Percentiles rank a stretch among this genome's conserved stretches.
These are phyloP conservation scores for Chamaea fasciata DNA, from an alignment of 2,113 vertebrate genomes.

Conservation along the genomic window DNA sequence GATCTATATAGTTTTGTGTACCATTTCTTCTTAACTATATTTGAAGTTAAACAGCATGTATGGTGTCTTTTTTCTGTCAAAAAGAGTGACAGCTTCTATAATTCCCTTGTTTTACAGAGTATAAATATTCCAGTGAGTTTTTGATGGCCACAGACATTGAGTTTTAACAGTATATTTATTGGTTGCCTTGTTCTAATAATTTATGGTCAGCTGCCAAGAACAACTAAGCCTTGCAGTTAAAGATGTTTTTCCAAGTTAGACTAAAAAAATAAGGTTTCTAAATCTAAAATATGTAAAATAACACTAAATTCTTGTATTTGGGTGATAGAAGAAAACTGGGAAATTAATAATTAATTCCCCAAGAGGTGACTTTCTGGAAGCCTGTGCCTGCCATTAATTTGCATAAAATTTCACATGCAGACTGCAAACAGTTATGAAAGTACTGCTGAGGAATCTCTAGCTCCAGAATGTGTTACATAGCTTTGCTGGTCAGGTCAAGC, in stretches of 20 bases:
- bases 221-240: slow-evolving; percentile 19
- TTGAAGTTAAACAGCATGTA: slow-evolving; percentile 58
- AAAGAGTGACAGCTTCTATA: slow-evolving; percentile 59
- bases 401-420: background rate
- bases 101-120: slow-evolving; percentile 45
- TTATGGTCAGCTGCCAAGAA: slow-evolving; percentile 52
- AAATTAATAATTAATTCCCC: background rate
- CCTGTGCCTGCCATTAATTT: background rate
- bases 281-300: background rate
- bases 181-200: slow-evolving; percentile 54
- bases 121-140: slow-evolving; percentile 59
- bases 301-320: background rate
- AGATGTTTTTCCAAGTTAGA: slow-evolving; percentile 2
- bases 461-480: background rate
- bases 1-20: background rate
- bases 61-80: slow-evolving; percentile 61
- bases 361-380: background rate
- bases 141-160: slow-evolving; percentile 42
- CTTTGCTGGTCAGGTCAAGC: background rate
- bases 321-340: background rate
- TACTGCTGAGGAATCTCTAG: background rate
- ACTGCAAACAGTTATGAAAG: background rate
- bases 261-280: background rate
- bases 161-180: slow-evolving; percentile 57
- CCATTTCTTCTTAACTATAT: slow-evolving; percentile 43